A percentile compares a stretch with the other conserved stretches of the same genome.
These are phyloP conservation scores for Stichodactyla helianthus DNA, from an alignment of 64 coral and sea anemone species.

Conservation along the genomic window DNA sequence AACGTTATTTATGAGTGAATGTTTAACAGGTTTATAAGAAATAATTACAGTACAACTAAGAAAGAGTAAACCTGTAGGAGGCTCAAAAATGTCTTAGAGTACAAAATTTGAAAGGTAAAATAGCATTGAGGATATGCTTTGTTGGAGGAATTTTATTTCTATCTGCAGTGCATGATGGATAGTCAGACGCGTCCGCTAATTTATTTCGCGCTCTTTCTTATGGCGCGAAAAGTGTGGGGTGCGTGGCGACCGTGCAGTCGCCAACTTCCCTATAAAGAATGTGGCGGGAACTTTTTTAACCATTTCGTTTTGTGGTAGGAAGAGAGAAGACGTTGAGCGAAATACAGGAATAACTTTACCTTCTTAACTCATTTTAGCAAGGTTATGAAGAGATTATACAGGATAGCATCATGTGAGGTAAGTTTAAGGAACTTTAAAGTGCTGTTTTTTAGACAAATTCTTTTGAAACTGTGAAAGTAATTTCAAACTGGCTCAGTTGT, in stretches of 20 bases:
- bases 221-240: slow-evolving; percentile 23
- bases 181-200: not conserved
- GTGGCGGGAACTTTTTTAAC: slow-evolving; percentile 4
- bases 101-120: not conserved
- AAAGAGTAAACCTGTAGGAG: not conserved
- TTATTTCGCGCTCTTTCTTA: slow-evolving; percentile 23
- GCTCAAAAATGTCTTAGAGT: not conserved
- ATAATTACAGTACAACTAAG: not conserved
- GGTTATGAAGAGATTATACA: not conserved
- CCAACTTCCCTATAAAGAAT: slow-evolving; percentile 18
- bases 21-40: slow-evolving; percentile 9
- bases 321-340: not conserved
- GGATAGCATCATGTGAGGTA: not conserved
- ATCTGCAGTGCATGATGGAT: not conserved
- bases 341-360: not conserved
- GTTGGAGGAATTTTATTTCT: not conserved
- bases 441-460: not conserved
- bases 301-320: not conserved
- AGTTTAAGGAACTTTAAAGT: not conserved
- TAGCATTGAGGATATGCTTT: not conserved
- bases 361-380: not conserved
- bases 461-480: not conserved
- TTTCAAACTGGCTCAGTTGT: not conserved
- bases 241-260: slow-evolving; percentile 20
- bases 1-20: slow-evolving; percentile 23